A percentile compares a stretch with the other conserved stretches of the same genome.
These are phyloP conservation scores for Pristionchus pacificus DNA, from an alignment of 1,140 invertebrate genomes.

Conservation along the genomic window DNA sequence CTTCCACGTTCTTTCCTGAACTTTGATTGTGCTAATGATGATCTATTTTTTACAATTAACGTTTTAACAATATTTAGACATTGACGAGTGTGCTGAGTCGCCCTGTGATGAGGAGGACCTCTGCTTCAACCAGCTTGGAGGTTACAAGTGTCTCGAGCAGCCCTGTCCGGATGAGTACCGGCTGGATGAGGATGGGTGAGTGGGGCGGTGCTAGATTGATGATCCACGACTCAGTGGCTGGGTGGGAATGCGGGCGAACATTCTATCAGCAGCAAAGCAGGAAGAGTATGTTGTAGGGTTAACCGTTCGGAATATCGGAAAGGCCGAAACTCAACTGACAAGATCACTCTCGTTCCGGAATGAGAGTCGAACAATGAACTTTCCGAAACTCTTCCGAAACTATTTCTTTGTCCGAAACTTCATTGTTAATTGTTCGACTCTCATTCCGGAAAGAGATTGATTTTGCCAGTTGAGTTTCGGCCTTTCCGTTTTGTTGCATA, in stretches of 20 bases:
- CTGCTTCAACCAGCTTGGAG: slow-evolving; percentile 49
- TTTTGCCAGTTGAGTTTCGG: too few species aligned
- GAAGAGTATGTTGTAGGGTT: slow-evolving; percentile 5
- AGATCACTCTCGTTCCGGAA: background rate
- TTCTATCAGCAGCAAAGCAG: slow-evolving; percentile 6
- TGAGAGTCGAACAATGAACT: too few species aligned
- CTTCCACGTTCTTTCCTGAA: too few species aligned
- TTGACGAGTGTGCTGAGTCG: slow-evolving; percentile 43
- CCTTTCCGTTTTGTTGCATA: too few species aligned
- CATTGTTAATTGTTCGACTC: too few species aligned
- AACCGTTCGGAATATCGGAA: background rate
- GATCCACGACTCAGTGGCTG: too few species aligned
- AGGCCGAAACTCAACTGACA: too few species aligned
- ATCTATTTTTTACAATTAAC: slow-evolving; percentile 22
- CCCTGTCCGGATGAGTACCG: slow-evolving; percentile 45
- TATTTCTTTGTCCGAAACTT: too few species aligned
- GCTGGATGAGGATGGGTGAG: slow-evolving; percentile 27
- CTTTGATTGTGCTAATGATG: slow-evolving; percentile 4
- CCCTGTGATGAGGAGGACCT: slow-evolving; percentile 35
- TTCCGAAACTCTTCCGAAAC: too few species aligned
- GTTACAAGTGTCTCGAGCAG: slow-evolving; percentile 39
- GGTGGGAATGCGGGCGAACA: too few species aligned
- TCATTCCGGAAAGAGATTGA: too few species aligned
- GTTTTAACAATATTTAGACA: slow-evolving; percentile 33
- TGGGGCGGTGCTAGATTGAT: too few species aligned